Conservation (phyloP, 2,888 invertebrate genomes). For the Harpalus rubripes region DNA sequence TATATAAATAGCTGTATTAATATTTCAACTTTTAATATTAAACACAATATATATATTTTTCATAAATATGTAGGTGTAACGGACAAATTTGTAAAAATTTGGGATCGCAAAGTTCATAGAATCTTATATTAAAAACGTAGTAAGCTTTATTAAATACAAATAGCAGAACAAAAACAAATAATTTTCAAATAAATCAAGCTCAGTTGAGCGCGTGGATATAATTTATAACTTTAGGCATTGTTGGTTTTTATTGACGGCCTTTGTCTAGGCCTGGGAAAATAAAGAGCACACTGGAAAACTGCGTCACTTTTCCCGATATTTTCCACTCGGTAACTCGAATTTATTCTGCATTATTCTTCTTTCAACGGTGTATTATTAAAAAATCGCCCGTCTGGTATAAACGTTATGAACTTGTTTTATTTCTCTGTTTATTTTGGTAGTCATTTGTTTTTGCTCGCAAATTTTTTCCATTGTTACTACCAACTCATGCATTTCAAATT, state of each 20-base stretch:
- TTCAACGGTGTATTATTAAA: constrained; percentile 33
- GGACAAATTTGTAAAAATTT: no score
- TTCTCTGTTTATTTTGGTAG: constrained; percentile 7
- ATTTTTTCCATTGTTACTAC: background rate
- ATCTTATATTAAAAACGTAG: no score
- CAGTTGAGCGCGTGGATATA: background rate
- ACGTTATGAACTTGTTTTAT: constrained; percentile 34
- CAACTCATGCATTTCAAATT: background rate
- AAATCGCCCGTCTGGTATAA: constrained; percentile 40
- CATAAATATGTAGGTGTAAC: no score
- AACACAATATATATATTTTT: no score
- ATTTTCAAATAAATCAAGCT: constrained; percentile 19
- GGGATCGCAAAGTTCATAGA: no score
- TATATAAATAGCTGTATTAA: no score
- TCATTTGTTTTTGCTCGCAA: constrained; percentile 1
- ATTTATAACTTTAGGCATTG: constrained; percentile 33
- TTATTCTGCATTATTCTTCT: constrained; percentile 51
- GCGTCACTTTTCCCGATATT: constrained; percentile 51
- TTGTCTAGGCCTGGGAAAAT: constrained; percentile 29
- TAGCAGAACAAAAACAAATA: background rate
- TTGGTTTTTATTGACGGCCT: constrained; percentile 43
- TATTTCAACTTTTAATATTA: no score
- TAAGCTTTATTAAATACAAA: background rate
- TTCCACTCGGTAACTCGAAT: constrained; percentile 48
- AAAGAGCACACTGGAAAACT: constrained; percentile 30